Percentiles rank a stretch among this genome's conserved stretches.
phyloP scores from a whole-genome alignment of 2,113 vertebrate species.

The Xenus cinereus region DNA sequence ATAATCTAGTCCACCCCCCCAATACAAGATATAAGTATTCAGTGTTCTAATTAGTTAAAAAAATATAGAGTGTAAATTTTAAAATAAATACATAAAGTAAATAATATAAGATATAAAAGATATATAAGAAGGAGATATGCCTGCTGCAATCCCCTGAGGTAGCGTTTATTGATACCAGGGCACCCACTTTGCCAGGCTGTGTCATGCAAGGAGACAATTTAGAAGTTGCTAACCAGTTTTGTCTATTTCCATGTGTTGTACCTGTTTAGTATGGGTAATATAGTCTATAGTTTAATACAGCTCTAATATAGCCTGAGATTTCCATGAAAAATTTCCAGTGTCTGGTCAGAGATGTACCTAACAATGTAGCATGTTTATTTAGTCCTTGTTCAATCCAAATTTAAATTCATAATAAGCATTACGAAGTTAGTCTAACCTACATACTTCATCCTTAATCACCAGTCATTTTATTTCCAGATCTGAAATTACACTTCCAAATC shows the following conservation, averaged over 20 bases:
- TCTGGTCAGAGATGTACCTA: not conserved
- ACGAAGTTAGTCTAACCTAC: not conserved
- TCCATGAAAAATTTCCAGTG: not conserved
- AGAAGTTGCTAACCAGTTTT: not conserved
- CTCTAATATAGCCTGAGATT: not conserved
- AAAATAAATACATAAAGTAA: not conserved
- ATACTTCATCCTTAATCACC: not conserved
- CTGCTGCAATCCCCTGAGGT: not conserved
- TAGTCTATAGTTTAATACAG: not conserved
- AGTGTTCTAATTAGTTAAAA: not conserved
- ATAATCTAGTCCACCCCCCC: not conserved
- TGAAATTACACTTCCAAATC: not conserved
- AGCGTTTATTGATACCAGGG: not conserved
- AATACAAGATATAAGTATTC: not conserved
- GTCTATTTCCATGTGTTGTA: not conserved
- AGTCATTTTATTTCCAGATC: not conserved
- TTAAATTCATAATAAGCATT: not conserved
- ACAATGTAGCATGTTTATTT: not conserved
- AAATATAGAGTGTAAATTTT: not conserved
- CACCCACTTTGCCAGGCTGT: not conserved
- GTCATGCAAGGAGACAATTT: not conserved
- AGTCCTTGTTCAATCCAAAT: not conserved
- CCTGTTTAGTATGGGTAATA: not conserved
- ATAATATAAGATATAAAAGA: not conserved
- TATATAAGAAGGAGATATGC: not conserved